Evolutionary conservation across 2,888 invertebrate species (phyloP).

Genomic region (Eristalis intricaria): DNA sequence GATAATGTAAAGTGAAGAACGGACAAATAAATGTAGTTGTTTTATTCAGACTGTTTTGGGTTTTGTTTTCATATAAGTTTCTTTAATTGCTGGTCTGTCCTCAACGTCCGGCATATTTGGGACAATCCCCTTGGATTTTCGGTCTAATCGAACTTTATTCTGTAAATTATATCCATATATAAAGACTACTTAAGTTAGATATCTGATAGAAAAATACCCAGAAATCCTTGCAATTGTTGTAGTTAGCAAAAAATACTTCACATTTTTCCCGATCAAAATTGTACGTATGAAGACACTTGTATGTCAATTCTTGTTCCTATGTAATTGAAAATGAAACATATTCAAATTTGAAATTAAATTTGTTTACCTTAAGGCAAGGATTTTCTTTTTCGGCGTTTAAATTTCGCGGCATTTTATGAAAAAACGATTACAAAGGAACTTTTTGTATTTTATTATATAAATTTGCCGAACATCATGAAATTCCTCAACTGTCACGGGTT

Average conservation of each 20-base stretch:
- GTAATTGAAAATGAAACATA: slow-evolving; percentile 51
- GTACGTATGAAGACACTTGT: slow-evolving; percentile 87
- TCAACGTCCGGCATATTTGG: slow-evolving; percentile 87
- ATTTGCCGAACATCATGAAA: slow-evolving; percentile 18
- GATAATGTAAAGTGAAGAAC: slow-evolving; percentile 4
- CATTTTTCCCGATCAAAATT: slow-evolving; percentile 87
- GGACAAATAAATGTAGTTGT: slow-evolving; percentile 19
- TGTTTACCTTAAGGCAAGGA: slow-evolving; percentile 78
- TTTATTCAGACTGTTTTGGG: slow-evolving; percentile 54
- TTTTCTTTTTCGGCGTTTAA: slow-evolving; percentile 78
- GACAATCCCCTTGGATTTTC: slow-evolving; percentile 84
- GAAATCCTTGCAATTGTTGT: slow-evolving; percentile 89
- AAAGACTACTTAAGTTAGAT: neutral
- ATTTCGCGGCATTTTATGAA: slow-evolving; percentile 78
- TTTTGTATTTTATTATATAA: slow-evolving; percentile 36
- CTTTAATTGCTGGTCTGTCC: slow-evolving; percentile 87
- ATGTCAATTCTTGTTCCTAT: slow-evolving; percentile 88
- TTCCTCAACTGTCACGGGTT: slow-evolving; percentile 14
- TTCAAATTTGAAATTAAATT: neutral
- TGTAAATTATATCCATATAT: slow-evolving; percentile 78
- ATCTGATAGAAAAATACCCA: slow-evolving; percentile 85
- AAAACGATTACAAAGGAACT: neutral
- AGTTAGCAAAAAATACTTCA: slow-evolving; percentile 87
- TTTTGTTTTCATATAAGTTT: slow-evolving; percentile 83
- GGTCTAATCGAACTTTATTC: slow-evolving; percentile 84